Evolutionary conservation across 2,113 vertebrate species (phyloP).

Genomic region (Talpa occidentalis): DNA sequence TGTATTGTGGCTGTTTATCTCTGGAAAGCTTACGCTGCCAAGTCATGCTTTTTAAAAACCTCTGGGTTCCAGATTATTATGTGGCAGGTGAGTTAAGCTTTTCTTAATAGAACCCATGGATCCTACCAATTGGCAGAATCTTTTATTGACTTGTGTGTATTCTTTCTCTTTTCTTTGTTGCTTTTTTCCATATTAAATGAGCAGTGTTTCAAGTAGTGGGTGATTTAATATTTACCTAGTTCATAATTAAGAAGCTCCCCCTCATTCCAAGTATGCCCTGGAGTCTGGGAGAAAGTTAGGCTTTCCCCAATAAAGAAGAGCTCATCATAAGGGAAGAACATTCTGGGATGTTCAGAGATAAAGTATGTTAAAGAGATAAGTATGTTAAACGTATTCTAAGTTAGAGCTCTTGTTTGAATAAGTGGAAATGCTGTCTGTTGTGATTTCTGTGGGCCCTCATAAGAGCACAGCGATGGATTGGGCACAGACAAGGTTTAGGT

Average conservation of each 20-base stretch:
- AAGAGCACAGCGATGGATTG: not conserved
- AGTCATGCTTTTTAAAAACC: not conserved
- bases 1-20: slow-evolving; percentile 3
- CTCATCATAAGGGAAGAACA: not conserved
- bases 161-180: not conserved
- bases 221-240: not conserved
- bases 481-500: not conserved
- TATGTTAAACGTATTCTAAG: not conserved
- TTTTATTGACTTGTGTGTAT: not conserved
- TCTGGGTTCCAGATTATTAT: slow-evolving; percentile 45
- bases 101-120: slow-evolving; percentile 16
- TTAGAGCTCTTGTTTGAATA: not conserved
- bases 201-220: not conserved
- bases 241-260: not conserved
- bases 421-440: not conserved
- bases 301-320: not conserved
- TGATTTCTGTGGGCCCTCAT: not conserved
- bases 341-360: not conserved
- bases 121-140: not conserved
- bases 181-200: not conserved
- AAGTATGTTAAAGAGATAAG: not conserved
- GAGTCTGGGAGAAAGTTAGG: not conserved
- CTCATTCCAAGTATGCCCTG: not conserved
- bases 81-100: slow-evolving; percentile 13
- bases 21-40: not conserved